Evolutionary conservation across 1,140 invertebrate species (phyloP), one percentile per base, ranked within the genome.

Genomic region (Marisa cornuarietis): DNA sequence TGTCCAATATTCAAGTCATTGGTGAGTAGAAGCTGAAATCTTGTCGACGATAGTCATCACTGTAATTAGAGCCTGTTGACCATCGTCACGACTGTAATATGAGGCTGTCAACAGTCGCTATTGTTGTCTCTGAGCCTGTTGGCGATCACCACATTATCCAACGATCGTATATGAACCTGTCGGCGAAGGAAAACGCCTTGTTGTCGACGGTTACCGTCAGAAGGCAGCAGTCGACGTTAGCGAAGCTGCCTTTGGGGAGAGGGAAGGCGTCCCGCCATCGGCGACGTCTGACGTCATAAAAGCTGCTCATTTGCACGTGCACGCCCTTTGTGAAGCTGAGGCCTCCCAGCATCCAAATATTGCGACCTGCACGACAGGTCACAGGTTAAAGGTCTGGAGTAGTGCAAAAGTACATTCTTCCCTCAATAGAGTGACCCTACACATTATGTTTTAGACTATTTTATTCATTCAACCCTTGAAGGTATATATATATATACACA

Each of bases 61-160:
- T 8, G 9, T 7, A n/a, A 7, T 66, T 66, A 10, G 11, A 13
- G 22, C 26, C 11, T 68, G 11, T 13, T 1, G 11, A 24, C 22
- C 13, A 13, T 14, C 1, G 0, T 1, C 11, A 68, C 22, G 65
- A n/a, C 22, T 68, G 4, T n/a, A 3, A n/a, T 1, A 4, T 68
- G 13, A n/a, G 65, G 22, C 65, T 13, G 11, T 31, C 22, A 11
- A 16, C 13, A 8, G 10, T 68, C 26, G 65, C 26, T 10, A n/a
- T 10, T 66, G 10, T 13, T n/a, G 65, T 31, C 31, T 42, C 31
- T 42, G 31, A 4, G 31, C 6, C 31, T 42, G 31, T 24, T 1
- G 65, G n/a, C 65, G 65, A 61, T 80, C 78, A 87, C 86, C 86
- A 87, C 79, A 87, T 79, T 18, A 87, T 81, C 83, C 85, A 87